phyloP scores from a whole-genome alignment of 2,888 invertebrate genomes.

The Chorisops tibialis region DNA sequence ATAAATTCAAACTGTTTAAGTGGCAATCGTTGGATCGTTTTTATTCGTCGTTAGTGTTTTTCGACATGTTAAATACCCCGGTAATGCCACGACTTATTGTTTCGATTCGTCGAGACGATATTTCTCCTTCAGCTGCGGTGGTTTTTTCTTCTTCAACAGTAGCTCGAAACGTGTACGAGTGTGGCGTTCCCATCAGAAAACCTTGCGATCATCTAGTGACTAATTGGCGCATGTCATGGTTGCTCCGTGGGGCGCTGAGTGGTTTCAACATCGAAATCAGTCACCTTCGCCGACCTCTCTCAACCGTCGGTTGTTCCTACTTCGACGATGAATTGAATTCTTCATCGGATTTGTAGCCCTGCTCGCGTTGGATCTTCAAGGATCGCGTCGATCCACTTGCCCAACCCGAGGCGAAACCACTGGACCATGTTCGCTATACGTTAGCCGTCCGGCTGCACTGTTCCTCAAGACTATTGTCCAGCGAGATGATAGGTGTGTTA shows the following conservation, averaged over 20 bases:
- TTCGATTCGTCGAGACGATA: conserved; percentile 1
- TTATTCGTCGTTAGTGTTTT: too few relatives aligned
- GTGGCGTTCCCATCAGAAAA: conserved; percentile 4
- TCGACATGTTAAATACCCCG: background rate
- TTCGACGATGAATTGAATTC: conserved; percentile 26
- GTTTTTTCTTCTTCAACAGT: background rate
- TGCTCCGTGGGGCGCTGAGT: conserved; percentile 28
- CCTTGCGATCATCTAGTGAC: conserved; percentile 18
- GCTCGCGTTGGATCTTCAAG: too few relatives aligned
- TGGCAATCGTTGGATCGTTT: too few relatives aligned
- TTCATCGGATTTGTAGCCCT: conserved; percentile 28
- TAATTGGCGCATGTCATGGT: conserved; percentile 29
- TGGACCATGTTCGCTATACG: conserved; percentile 7
- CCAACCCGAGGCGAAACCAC: background rate
- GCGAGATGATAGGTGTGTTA: conserved; percentile 5
- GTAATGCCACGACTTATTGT: conserved; percentile 3
- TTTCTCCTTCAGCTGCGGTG: background rate
- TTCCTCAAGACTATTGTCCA: background rate
- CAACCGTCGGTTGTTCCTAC: conserved; percentile 8
- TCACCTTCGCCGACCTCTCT: conserved; percentile 24
- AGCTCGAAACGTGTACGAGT: conserved; percentile 15
- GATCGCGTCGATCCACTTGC: too few relatives aligned
- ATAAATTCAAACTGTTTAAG: too few relatives aligned
- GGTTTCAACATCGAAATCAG: conserved; percentile 29
- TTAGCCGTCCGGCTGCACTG: background rate